Percentiles rank a stretch among this genome's conserved stretches.
These are phyloP conservation scores for Hirtodrosophila histrioides DNA, from an alignment of 2,888 invertebrate genomes.

Conservation along the genomic window DNA sequence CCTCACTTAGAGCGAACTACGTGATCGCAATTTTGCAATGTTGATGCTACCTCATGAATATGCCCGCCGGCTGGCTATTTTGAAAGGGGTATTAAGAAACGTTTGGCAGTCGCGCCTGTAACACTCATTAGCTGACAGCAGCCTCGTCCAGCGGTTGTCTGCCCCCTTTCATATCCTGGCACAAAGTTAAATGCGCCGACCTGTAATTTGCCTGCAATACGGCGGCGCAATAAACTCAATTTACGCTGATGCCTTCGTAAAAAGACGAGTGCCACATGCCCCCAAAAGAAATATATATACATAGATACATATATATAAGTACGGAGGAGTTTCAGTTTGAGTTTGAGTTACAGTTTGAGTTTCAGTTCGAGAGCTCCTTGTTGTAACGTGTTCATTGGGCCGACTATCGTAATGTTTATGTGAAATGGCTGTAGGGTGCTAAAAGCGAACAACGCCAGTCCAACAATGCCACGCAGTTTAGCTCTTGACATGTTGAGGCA, in stretches of 20 bases:
- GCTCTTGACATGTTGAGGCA: conserved; percentile 72
- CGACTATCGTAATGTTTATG: conserved; percentile 62
- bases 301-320: conserved; percentile 19
- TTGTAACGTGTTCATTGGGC: conserved; percentile 75
- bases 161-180: conserved; percentile 68
- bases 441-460: conserved; percentile 59
- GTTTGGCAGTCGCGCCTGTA: conserved; percentile 60
- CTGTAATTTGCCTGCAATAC: conserved; percentile 80
- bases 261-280: conserved; percentile 66
- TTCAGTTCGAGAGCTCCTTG: conserved; percentile 37
- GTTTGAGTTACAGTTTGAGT: background rate
- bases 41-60: background rate
- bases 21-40: background rate
- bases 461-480: conserved; percentile 60
- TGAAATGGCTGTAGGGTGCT: conserved; percentile 73
- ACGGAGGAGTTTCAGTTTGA: conserved; percentile 3
- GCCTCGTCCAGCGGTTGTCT: conserved; percentile 24
- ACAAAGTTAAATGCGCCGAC: conserved; percentile 82
- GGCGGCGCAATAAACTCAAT: conserved; percentile 79
- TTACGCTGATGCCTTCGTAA: conserved; percentile 55
- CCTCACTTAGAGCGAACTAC: background rate
- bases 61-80: background rate
- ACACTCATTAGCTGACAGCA: conserved; percentile 69
- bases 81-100: conserved; percentile 31
- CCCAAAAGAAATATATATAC: conserved; percentile 43